Conservation (phyloP, 1,140 invertebrate species). For the Helicoverpa armigera region DNA sequence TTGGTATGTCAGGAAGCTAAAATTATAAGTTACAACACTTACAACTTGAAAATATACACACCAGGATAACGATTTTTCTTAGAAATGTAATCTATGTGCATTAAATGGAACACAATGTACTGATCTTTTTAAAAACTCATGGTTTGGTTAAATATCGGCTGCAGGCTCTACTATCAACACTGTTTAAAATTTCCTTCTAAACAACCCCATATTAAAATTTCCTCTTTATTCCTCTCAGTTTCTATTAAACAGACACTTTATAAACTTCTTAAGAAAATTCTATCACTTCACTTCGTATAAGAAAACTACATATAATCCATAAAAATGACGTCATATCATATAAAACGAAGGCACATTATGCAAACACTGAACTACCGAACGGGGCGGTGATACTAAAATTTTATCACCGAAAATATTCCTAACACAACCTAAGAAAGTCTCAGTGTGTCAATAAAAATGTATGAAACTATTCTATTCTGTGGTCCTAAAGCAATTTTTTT, state of each 20-base stretch:
- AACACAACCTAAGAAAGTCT: background rate
- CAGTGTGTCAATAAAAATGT: conserved; percentile 12
- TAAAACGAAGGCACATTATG: conserved; percentile 28
- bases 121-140: too few species aligned
- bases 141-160: too few species aligned
- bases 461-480: conserved; percentile 16
- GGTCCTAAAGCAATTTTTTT: conserved; percentile 18
- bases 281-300: conserved; percentile 18
- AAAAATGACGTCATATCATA: conserved; percentile 25
- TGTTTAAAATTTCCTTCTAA: too few species aligned
- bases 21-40: too few species aligned
- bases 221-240: too few species aligned
- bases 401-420: conserved; percentile 8
- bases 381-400: background rate
- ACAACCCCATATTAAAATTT: too few species aligned
- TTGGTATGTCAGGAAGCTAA: too few species aligned
- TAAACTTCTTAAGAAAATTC: conserved; percentile 9
- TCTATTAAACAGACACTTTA: background rate
- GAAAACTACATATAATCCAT: conserved; percentile 32
- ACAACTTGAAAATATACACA: too few species aligned
- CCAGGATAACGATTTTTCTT: too few species aligned
- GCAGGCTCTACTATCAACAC: too few species aligned
- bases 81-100: too few species aligned
- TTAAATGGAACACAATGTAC: too few species aligned
- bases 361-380: conserved; percentile 29